Evolutionary conservation across 2,888 invertebrate genomes (phyloP).

Genomic region (Dinocampus coccinellae): DNA sequence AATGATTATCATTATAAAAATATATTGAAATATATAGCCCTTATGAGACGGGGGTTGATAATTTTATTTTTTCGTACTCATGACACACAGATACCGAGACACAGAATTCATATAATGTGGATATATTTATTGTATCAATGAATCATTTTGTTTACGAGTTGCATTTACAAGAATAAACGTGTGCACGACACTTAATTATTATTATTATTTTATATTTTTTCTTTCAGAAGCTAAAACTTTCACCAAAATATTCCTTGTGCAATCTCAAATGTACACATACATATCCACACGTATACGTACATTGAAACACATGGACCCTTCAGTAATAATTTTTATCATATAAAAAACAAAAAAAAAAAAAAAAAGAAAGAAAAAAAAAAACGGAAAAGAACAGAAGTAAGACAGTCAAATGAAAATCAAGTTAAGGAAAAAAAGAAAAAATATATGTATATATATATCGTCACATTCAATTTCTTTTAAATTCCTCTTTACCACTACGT

Average conservation of each 20-base stretch:
- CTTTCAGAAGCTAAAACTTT: conserved; percentile 11
- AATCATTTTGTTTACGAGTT: conserved; percentile 1
- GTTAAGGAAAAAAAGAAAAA: too few species aligned
- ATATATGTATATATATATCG: too few species aligned
- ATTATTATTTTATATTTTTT: background rate
- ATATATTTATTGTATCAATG: background rate
- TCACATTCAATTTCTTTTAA: too few species aligned
- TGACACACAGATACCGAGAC: too few species aligned
- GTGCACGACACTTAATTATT: background rate
- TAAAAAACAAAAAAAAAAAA: background rate
- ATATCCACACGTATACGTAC: background rate
- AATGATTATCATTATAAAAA: too few species aligned
- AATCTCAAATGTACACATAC: background rate
- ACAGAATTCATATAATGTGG: background rate
- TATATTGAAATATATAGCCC: too few species aligned
- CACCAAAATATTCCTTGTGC: conserved; percentile 16
- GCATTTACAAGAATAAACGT: background rate
- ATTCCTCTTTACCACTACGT: too few species aligned
- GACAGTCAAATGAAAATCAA: too few species aligned
- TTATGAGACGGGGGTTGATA: too few species aligned
- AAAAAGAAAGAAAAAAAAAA: background rate
- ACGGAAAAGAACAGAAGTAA: too few species aligned
- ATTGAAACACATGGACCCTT: background rate
- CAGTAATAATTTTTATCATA: too few species aligned
- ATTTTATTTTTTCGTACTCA: too few species aligned